phyloP scores from a whole-genome alignment of 2,113 vertebrate genomes.

The Sceloporus tristichus region DNA sequence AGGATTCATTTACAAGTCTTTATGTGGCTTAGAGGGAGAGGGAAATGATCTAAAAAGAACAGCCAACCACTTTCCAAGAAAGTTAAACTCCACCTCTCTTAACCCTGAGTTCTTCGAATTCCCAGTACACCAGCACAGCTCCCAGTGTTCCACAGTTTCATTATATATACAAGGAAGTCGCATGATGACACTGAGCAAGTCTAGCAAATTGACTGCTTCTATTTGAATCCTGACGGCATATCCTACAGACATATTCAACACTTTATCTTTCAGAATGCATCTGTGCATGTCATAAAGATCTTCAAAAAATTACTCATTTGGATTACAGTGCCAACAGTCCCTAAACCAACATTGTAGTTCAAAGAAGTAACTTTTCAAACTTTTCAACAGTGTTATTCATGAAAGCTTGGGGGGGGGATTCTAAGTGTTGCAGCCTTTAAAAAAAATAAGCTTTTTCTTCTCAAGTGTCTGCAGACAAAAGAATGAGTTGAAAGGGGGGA shows the following conservation, averaged over 20 bases:
- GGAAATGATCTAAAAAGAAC: background rate
- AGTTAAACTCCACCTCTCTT: background rate
- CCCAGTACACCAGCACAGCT: background rate
- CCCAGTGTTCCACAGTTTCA: background rate
- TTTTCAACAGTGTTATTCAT: no score
- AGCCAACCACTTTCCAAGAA: conserved; percentile 11
- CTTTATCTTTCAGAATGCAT: background rate
- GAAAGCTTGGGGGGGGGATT: no score
- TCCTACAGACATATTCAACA: background rate
- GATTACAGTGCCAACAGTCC: no score
- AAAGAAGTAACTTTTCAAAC: no score
- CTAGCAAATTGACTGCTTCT: background rate
- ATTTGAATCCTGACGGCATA: background rate
- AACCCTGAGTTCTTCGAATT: background rate
- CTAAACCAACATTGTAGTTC: no score
- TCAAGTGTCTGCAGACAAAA: no score
- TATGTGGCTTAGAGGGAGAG: background rate
- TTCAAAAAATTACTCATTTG: no score
- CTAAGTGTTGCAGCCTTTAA: no score
- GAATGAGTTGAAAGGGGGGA: no score
- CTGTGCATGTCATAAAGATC: no score
- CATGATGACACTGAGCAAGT: background rate
- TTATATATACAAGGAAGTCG: background rate
- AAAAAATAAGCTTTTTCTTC: no score
- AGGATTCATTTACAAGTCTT: background rate